Percentiles rank a stretch among this genome's conserved stretches.
These are phyloP conservation scores for Columbina picui DNA, from an alignment of 2,113 vertebrate genomes.

Conservation along the genomic window DNA sequence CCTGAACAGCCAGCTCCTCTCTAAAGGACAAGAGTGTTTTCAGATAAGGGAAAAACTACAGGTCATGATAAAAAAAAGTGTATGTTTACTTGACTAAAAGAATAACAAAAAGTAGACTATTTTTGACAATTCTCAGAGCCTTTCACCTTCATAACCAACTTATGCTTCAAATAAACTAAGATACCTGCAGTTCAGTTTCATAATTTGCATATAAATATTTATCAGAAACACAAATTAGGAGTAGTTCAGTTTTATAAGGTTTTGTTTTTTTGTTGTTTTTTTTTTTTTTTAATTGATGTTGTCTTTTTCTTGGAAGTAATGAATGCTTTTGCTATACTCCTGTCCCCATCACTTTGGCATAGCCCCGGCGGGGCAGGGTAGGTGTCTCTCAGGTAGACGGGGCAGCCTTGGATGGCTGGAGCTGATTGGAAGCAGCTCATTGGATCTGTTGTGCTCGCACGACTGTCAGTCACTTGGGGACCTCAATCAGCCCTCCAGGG, in stretches of 20 bases:
- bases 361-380: rapidly evolving
- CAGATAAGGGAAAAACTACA: neutral
- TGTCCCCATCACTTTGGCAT: rapidly evolving
- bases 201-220: neutral
- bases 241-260: rapidly evolving
- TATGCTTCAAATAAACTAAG: neutral
- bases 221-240: neutral
- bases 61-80: neutral
- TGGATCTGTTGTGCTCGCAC: neutral
- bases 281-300: neutral
- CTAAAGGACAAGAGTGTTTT: neutral
- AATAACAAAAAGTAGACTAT: neutral
- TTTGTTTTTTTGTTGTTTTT: neutral
- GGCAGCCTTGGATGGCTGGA: rapidly evolving
- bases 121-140: neutral
- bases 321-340: neutral
- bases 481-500: neutral
- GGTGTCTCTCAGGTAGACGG: rapidly evolving
- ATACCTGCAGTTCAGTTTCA: neutral
- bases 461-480: rapidly evolving
- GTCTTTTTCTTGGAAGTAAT: neutral
- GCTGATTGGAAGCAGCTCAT: neutral
- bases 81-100: neutral
- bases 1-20: neutral
- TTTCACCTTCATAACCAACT: neutral